These are phyloP conservation scores for Azemiops feae DNA, from an alignment of 2,113 vertebrate genomes.

Conservation along the genomic window DNA sequence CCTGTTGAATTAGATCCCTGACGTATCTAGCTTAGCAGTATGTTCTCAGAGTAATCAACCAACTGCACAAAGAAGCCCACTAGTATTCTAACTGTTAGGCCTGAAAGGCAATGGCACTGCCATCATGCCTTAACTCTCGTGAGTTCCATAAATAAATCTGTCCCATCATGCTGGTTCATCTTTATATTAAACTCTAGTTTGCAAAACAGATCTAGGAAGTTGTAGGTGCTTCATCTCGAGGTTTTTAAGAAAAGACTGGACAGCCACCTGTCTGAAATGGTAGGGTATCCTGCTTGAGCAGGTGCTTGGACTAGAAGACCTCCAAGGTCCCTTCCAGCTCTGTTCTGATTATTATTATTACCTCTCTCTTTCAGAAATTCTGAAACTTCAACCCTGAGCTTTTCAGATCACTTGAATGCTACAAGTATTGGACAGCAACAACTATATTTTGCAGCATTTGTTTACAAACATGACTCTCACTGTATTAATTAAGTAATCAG, in stretches of 20 bases:
- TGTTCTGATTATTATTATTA: not conserved
- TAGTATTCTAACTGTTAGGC: not conserved
- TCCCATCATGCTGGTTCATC: not conserved
- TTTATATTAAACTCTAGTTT: not conserved
- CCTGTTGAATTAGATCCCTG: not conserved
- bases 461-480: not conserved
- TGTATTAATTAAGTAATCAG: not conserved
- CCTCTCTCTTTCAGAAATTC: not conserved
- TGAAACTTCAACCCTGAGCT: not conserved
- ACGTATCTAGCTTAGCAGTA: not conserved
- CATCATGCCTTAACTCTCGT: not conserved
- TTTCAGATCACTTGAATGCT: not conserved
- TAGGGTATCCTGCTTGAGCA: too few species aligned
- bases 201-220: not conserved
- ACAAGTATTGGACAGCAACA: not conserved
- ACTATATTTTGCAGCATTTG: not conserved
- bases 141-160: not conserved
- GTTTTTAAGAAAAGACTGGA: too few species aligned
- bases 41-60: not conserved
- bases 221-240: too few species aligned
- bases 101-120: not conserved
- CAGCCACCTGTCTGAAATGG: too few species aligned
- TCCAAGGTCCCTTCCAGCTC: too few species aligned
- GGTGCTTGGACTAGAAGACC: too few species aligned
- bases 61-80: not conserved